Evolutionary conservation across 2,113 vertebrate genomes (phyloP), one percentile per base, ranked within the genome.

Genomic region (Mungos mungo): DNA sequence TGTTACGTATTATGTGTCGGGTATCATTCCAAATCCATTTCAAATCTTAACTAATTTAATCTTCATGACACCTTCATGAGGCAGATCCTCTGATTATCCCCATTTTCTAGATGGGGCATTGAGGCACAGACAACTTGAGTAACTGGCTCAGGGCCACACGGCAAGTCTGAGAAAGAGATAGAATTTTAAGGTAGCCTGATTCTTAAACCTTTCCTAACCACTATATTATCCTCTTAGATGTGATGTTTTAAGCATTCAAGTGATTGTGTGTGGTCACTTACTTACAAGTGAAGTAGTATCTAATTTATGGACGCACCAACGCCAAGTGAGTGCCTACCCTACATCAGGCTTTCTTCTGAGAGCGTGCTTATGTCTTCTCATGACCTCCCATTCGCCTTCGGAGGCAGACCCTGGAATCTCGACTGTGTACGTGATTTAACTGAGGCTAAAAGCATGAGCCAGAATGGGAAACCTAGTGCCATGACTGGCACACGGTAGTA

Each of bases 1-100:
- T 52, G 68, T 72, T 27, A 45, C 82, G 93, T 93, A 85, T 27
- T 71, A 85, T 21, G 52, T 65, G 35, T 83, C 50, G 71, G 92
- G 31, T 66, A 68, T 82, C 68, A 31, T 88, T 94, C 80, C 72
- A 68, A 63, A 81, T 69, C 82, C 47, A 95, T 50, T 85, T 79
- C 93, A 89, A 95, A 95, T 47, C 85, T 83, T 77, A 93, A 91
- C 38, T 81, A 66, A n/a, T 25, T 96, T 60, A 47, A 63, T 77
- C 96, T 97, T 95, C 74, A 19, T 65, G 74, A 90, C 33, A 19
- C 11, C 41, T 11, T 45, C 81, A 50, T 4, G 16, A 95, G 60
- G 54, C 35, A 50, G 38, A 69, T 77, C 21, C 72, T 74, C 2
- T 41, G 54, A 12, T 35, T 41, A 76, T 23, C 29, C 54, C 54